Percentiles rank a stretch among this genome's conserved stretches.
Evolutionary conservation across 2,888 invertebrate genomes (phyloP).

Genomic region (Tuberolachnus salignus): DNA sequence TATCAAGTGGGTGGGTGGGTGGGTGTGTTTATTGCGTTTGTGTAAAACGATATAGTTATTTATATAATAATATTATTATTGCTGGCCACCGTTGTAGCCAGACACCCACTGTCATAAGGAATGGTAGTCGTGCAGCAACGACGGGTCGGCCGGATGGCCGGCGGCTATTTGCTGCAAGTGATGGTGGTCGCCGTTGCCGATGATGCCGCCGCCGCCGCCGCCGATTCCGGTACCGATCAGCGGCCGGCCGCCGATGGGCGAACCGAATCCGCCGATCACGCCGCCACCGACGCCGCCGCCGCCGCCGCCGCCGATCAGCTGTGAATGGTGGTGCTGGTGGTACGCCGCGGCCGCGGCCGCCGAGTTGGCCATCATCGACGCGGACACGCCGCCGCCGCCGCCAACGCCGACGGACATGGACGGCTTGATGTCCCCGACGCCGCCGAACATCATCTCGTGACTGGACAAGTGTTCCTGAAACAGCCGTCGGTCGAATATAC

Average conservation of each 20-base stretch:
- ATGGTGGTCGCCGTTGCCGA: constrained; percentile 58
- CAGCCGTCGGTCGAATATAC: no score
- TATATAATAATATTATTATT: constrained; percentile 56
- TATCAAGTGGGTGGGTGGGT: no score
- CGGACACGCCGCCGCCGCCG: constrained; percentile 56
- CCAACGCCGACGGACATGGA: constrained; percentile 54
- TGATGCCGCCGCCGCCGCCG: constrained; percentile 35
- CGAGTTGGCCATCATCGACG: constrained; percentile 49
- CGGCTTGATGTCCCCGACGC: constrained; percentile 58
- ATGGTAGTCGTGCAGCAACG: constrained; percentile 61
- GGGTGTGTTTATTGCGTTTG: no score
- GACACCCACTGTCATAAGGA: constrained; percentile 62
- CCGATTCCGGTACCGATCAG: constrained; percentile 53
- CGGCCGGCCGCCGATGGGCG: constrained; percentile 36
- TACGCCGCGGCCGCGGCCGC: constrained; percentile 58
- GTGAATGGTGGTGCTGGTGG: constrained; percentile 56
- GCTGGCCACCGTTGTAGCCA: constrained; percentile 61
- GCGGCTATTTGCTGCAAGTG: constrained; percentile 56
- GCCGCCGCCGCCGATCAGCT: constrained; percentile 54
- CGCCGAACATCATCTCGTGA: constrained; percentile 59
- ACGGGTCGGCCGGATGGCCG: constrained; percentile 54
- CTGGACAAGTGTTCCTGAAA: constrained; percentile 59
- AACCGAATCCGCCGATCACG: constrained; percentile 53
- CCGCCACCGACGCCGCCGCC: constrained; percentile 54
- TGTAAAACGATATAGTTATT: no score